Base-by-base conservation (phyloP, 2,797 vertebrate species). In the Aplochiton taeniatus region DNA sequence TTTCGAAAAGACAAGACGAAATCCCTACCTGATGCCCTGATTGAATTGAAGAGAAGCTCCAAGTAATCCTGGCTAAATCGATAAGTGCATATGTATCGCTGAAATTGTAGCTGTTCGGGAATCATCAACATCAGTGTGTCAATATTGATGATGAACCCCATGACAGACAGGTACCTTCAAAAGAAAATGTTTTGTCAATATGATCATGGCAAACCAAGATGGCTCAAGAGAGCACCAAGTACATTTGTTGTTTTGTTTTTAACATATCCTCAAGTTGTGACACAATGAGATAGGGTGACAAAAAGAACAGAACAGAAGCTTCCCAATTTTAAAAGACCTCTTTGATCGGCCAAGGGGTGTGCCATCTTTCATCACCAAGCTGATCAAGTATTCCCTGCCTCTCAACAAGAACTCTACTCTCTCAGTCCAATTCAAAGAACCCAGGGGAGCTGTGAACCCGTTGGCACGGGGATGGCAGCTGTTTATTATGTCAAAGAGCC, bases 401-500 rank as follows among this genome's bases (percentile, higher is more conserved):
- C 46, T 58, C 3, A 10, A 43, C 55, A 63, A 58, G 42, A 70
- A 58, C 11, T 63, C 41, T 50, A 44, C n/a, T 11, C n/a, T 65
- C 12, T 56, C 47, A 18, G 14, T 43, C 63, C 69, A 71, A 43
- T 65, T 71, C 43, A 47, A 20, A n/a, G 20, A 17, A 60, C 17
- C 49, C 43, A 71, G 50, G 9, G 50, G 63, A 44, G 49, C 45
- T 51, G 63, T 71, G n/a, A n/a, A n/a, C n/a, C n/a, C n/a, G n/a
- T n/a, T n/a, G n/a, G n/a, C n/a, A n/a, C n/a, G n/a, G n/a, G 68
- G 68, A 64, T 75, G 67, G 17, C 60, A 49, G 13, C 68, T 48
- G 46, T n/a, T 75, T 63, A 75, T 18, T n/a, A 63, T 58, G 8
- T 70, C 64, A 45, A 75, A 75, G 9, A 70, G n/a, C n/a, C n/a